Evolutionary conservation across 2,888 invertebrate species (phyloP).

Genomic region (Melipona beecheii): DNA sequence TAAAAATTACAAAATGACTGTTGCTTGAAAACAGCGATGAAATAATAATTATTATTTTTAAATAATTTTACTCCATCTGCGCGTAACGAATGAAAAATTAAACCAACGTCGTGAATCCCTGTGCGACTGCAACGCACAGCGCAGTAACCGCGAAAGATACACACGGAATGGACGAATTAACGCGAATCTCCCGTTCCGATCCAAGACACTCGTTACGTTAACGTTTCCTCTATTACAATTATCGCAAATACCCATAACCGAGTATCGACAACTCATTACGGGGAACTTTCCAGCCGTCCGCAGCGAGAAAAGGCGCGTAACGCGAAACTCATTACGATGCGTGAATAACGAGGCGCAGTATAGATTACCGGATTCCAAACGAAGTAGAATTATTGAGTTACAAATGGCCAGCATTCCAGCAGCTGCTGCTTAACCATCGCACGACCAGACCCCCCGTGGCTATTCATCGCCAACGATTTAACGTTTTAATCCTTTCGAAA

Average conservation of each 20-base stretch:
- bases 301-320: slow-evolving; percentile 75
- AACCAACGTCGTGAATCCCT: not conserved
- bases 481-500: not conserved
- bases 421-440: slow-evolving; percentile 41
- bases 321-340: slow-evolving; percentile 82
- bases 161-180: not conserved
- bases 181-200: not conserved
- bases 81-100: not conserved
- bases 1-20: too few species aligned
- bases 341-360: slow-evolving; percentile 80
- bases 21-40: too few species aligned
- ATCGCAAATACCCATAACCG: slow-evolving; percentile 56
- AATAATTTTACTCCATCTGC: too few species aligned
- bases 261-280: slow-evolving; percentile 69
- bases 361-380: slow-evolving; percentile 81
- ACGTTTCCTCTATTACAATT: slow-evolving; percentile 47
- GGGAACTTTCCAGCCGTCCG: slow-evolving; percentile 65
- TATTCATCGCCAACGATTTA: slow-evolving; percentile 2
- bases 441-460: not conserved
- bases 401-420: slow-evolving; percentile 65
- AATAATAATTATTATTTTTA: too few species aligned
- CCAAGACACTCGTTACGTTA: slow-evolving; percentile 22
- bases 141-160: not conserved
- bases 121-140: too few species aligned
- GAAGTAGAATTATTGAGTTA: slow-evolving; percentile 79